These are phyloP conservation scores for Hippoglossus hippoglossus DNA, from an alignment of 2,797 vertebrate genomes.

Conservation along the genomic window DNA sequence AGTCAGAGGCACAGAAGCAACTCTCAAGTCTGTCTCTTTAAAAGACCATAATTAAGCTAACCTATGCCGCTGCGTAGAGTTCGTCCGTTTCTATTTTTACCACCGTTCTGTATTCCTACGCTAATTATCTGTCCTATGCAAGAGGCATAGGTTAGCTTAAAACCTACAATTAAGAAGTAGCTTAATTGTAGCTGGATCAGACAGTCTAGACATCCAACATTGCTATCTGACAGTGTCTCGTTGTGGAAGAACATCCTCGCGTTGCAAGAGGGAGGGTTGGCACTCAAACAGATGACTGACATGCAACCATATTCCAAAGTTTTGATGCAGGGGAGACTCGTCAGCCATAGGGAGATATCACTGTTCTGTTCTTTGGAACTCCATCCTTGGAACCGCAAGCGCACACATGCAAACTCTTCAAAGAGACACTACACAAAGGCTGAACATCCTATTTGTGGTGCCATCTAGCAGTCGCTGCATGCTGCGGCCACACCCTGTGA, in stretches of 20 bases:
- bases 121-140: constrained; percentile 63
- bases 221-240: constrained; percentile 38
- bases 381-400: constrained; percentile 59
- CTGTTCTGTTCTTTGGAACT: constrained; percentile 64
- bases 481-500: constrained; percentile 71
- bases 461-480: constrained; percentile 69
- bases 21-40: constrained; percentile 66
- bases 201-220: constrained; percentile 60
- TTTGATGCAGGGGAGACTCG: constrained; percentile 68
- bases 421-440: constrained; percentile 58
- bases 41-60: constrained; percentile 76
- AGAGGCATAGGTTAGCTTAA: constrained; percentile 77
- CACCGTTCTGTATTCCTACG: constrained; percentile 32
- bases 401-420: constrained; percentile 70
- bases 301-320: constrained; percentile 77
- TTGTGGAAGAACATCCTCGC: constrained; percentile 35
- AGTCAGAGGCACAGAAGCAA: constrained; percentile 80
- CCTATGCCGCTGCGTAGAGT: constrained; percentile 64
- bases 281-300: constrained; percentile 64
- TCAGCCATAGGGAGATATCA: constrained; percentile 64
- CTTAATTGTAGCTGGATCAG: constrained; percentile 74
- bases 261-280: constrained; percentile 38
- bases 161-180: constrained; percentile 76
- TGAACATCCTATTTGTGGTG: constrained; percentile 63
- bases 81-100: constrained; percentile 58